Evolutionary conservation across 2,113 vertebrate genomes (phyloP).

Genomic region (Nestor notabilis): DNA sequence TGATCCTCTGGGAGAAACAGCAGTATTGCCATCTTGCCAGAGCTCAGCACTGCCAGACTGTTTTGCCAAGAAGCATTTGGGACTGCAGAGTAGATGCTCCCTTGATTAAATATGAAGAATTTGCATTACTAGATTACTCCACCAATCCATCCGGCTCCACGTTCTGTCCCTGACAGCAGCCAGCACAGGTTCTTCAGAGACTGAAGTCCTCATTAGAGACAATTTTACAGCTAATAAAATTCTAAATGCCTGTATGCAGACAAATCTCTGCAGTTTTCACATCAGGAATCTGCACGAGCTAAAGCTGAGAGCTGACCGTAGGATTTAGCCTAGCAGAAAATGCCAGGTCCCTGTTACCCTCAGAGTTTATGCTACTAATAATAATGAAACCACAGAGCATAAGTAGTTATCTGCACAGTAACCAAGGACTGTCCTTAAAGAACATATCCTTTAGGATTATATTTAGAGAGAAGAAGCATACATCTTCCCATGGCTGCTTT

Average conservation of each 20-base stretch:
- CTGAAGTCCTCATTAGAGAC: background rate
- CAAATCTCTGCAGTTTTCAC: conserved; percentile 1
- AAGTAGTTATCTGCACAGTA: background rate
- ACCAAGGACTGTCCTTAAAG: background rate
- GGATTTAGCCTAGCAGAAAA: background rate
- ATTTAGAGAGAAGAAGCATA: background rate
- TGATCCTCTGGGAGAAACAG: background rate
- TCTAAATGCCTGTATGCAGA: background rate
- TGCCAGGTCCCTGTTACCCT: background rate
- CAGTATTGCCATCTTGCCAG: background rate
- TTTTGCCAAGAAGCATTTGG: conserved; percentile 39
- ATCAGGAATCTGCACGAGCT: background rate
- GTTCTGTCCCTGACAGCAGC: background rate
- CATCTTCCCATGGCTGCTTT: background rate
- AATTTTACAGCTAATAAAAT: conserved; percentile 21
- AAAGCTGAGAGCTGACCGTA: background rate
- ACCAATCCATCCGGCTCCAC: background rate
- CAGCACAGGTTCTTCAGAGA: conserved; percentile 23
- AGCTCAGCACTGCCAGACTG: background rate
- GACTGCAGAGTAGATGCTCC: background rate
- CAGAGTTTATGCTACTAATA: background rate
- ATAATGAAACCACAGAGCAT: background rate
- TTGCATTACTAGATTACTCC: conserved; percentile 26
- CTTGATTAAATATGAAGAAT: conserved; percentile 44
- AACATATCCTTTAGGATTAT: background rate